phyloP scores from a whole-genome alignment of 1,140 invertebrate genomes.

The Homarus americanus region DNA sequence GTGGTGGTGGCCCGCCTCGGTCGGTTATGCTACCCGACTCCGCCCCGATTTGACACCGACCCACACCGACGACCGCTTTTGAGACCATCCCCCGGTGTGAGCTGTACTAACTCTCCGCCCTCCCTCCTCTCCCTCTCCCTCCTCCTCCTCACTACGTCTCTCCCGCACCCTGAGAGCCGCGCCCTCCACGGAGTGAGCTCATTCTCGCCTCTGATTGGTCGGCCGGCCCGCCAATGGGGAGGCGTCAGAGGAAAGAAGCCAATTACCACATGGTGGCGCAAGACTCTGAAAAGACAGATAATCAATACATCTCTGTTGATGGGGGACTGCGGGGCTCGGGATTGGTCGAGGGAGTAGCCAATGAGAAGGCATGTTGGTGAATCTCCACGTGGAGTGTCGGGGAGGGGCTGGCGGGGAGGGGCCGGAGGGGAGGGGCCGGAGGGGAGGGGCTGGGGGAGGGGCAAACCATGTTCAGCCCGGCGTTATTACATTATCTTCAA shows the following conservation, averaged over 20 bases:
- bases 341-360: conserved; percentile 16
- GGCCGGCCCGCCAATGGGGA: neutral
- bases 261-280: conserved; percentile 61
- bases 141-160: neutral
- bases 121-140: no score
- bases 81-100: no score
- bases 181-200: conserved; percentile 28
- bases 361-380: neutral
- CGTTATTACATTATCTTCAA: conserved; percentile 47
- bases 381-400: neutral
- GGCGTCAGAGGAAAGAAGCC: conserved; percentile 57
- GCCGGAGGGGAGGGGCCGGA: no score
- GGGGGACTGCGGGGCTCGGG: conserved; percentile 3
- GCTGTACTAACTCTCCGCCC: neutral
- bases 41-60: neutral
- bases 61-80: no score
- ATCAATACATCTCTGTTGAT: conserved; percentile 62
- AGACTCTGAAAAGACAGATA: conserved; percentile 58
- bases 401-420: neutral
- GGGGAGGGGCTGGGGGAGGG: neutral
- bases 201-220: conserved; percentile 4
- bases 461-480: neutral
- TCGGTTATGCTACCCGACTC: neutral
- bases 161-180: no score
- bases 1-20: neutral